Base-by-base conservation (phyloP, 2,797 vertebrate species). In the Hybognathus amarus region DNA sequence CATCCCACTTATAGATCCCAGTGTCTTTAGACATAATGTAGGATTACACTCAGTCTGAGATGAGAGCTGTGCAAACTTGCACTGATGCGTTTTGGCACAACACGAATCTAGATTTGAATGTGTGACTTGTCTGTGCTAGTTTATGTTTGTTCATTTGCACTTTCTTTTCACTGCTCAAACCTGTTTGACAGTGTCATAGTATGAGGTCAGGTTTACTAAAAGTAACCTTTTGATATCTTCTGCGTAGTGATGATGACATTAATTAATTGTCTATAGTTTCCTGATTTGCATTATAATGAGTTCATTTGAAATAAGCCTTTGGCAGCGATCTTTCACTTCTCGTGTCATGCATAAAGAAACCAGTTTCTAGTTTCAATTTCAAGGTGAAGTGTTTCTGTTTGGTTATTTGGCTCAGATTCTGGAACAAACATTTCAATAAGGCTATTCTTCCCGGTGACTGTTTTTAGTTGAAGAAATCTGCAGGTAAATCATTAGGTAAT, bases 331-430 rank as follows among this genome's bases (percentile, higher is more conserved):
- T 61, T 73, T 84, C 9, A n/a, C 59, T 82, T 77, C 13, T 63
- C 17, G 22, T n/a, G 50, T 56, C 73, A 36, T 47, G 5, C 10
- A 45, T 63, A 45, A 24, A n/a, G 38, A 75, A 61, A 47, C 75
- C 45, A 27, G 61, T 68, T 84, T 81, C 67, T 87, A 20, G 73
- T 86, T 89, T 87, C 85, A 82, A 61, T 87, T 87, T 89, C 63
- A 56, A 50, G n/a, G 45, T 80, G 50, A 86, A 86, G 76, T 82
- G 82, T 74, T 81, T 83, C n/a, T 27, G 18, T 77, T 77, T 52
- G 64, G 59, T 78, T 47, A 38, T 52, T 85, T 85, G 79, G 66
- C 45, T 67, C 12, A 24, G 45, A 83, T 52, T 42, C 24, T 77
- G 33, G 33, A 54, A 74, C 11, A 63, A 59, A 36, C 24, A 81